phyloP scores from a whole-genome alignment of 2,113 vertebrate species.

The Ceyx melanurus region DNA sequence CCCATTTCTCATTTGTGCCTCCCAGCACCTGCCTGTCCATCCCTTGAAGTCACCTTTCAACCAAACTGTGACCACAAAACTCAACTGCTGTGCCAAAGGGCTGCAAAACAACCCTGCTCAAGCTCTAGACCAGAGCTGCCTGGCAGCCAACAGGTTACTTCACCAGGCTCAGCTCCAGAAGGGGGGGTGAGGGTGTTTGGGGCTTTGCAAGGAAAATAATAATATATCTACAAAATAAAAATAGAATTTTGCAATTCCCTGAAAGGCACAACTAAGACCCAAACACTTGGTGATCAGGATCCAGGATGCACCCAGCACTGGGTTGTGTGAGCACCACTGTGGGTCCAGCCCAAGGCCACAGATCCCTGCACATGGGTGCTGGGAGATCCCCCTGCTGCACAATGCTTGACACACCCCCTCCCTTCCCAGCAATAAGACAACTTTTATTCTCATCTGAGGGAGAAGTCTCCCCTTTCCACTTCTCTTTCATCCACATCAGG shows the following conservation, averaged over 20 bases:
- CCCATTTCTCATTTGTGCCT: neutral
- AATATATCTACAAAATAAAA: neutral
- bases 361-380: rapidly evolving
- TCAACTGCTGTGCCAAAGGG: neutral
- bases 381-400: neutral
- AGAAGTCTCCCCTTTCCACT: neutral
- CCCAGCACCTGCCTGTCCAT: neutral
- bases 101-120: neutral
- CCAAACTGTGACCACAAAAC: rapidly evolving
- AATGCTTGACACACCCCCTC: neutral
- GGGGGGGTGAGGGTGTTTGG: neutral
- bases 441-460: neutral
- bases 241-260: neutral
- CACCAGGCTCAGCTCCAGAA: neutral
- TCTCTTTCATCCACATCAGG: neutral
- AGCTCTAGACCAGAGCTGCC: neutral
- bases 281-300: neutral
- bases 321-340: neutral
- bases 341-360: rapidly evolving
- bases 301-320: neutral
- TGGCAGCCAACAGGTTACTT: neutral
- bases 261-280: neutral
- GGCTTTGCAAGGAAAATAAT: neutral
- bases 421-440: neutral
- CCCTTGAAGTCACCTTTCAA: neutral